Evolutionary conservation across 2,797 vertebrate species (phyloP), one percentile per base, ranked within the genome.

Genomic region (Periophthalmus magnuspinnatus): DNA sequence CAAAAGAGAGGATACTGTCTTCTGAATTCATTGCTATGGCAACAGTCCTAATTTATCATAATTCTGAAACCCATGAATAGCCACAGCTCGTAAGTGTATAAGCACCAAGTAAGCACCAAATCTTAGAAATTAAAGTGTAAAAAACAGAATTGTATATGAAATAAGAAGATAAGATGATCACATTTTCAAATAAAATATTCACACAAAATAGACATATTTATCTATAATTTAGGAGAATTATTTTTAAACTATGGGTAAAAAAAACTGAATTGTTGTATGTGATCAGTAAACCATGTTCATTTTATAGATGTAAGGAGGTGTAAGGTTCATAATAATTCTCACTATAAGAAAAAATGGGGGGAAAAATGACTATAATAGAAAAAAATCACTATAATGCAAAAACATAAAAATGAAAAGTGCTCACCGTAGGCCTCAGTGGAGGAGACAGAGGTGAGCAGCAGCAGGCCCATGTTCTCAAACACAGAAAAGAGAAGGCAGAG

Each of bases 371-470:
- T n/a, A n/a, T n/a, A n/a, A n/a, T n/a, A n/a, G n/a, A n/a, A n/a
- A n/a, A n/a, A n/a, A n/a, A n/a, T n/a, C n/a, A n/a, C n/a, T n/a
- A n/a, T n/a, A n/a, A n/a, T n/a, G n/a, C n/a, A n/a, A n/a, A n/a
- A n/a, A n/a, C n/a, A n/a, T n/a, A n/a, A n/a, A n/a, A n/a, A n/a
- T n/a, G n/a, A 28, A 7, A 16, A 65, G 64, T 38, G 89, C 90
- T 90, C 63, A 97, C 96, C 90, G 76, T 95, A 94, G 77, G 95
- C 95, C 67, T 97, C 96, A 0, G 84, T 94, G 45, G 96, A 97
- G 33, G 95, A 96, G 55, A 97, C 93, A 0, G 96, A 97, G 11
- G 96, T 96, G 59, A 97, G 95, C 5, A 95, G 84, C 24, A 97
- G 84, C 17, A 97, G 95, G 9, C 94, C 94, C 0, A 94, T 71